These are phyloP conservation scores for Aphodius granarius DNA, from an alignment of 2,888 invertebrate genomes.

Conservation along the genomic window DNA sequence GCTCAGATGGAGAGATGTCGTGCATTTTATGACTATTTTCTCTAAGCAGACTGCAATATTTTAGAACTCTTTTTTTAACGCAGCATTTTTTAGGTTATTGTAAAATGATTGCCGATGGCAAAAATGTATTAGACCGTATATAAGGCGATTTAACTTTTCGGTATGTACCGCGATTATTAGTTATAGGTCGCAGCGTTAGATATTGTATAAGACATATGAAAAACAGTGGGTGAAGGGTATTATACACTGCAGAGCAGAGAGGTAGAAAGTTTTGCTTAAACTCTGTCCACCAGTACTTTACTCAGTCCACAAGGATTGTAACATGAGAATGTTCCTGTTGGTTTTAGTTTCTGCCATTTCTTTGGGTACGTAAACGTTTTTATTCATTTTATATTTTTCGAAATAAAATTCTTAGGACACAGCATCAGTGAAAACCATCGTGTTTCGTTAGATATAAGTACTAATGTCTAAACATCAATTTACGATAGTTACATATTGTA, in stretches of 20 bases:
- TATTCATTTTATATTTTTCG: not conserved
- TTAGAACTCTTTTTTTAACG: no score
- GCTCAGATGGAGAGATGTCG: constrained; percentile 1
- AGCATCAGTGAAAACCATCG: no score
- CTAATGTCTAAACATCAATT: not conserved
- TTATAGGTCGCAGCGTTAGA: not conserved
- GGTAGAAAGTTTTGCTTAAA: constrained; percentile 46
- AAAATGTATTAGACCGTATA: not conserved
- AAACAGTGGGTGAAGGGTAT: constrained; percentile 45
- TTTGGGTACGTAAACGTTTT: constrained; percentile 32
- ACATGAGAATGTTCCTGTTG: constrained; percentile 48
- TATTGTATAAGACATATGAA: constrained; percentile 30
- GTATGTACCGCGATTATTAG: no score
- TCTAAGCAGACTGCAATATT: not conserved
- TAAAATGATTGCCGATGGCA: no score
- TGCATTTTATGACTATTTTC: not conserved
- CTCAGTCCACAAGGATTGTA: constrained; percentile 50
- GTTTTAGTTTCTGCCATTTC: constrained; percentile 41
- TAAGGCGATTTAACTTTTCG: not conserved
- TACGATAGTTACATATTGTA: not conserved
- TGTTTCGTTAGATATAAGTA: no score
- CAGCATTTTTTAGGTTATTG: no score
- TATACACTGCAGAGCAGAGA: constrained; percentile 32
- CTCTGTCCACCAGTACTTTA: constrained; percentile 37
- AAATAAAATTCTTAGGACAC: no score